Percentiles rank a stretch among this genome's conserved stretches.
Evolutionary conservation across 2,888 invertebrate species (phyloP).

Genomic region (Thereva nobilitata): DNA sequence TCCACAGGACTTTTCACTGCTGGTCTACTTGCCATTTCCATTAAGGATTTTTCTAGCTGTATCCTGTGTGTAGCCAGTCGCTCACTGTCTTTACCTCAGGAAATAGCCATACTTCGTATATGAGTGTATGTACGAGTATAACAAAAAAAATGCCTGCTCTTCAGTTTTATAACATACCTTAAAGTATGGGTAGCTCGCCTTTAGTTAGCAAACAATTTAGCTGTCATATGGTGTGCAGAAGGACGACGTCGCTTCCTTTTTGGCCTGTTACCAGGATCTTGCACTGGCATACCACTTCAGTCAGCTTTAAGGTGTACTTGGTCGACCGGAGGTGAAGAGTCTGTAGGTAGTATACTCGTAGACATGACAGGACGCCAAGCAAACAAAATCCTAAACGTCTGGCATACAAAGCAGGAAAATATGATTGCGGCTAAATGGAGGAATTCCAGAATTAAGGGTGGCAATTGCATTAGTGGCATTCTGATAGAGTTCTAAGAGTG

Average conservation of each 20-base stretch:
- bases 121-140: neutral
- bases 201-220: constrained; percentile 30
- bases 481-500: neutral
- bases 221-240: constrained; percentile 28
- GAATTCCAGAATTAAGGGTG: constrained; percentile 17
- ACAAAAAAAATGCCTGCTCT: too few species aligned
- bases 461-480: constrained; percentile 26
- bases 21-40: constrained; percentile 13
- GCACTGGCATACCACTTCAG: neutral
- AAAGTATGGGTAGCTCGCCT: neutral
- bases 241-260: constrained; percentile 24
- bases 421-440: constrained; percentile 30
- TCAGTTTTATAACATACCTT: too few species aligned
- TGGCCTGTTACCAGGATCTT: constrained; percentile 13
- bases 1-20: constrained; percentile 3
- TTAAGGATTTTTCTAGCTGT: constrained; percentile 4
- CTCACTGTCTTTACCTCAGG: neutral
- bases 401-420: constrained; percentile 28
- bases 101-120: constrained; percentile 11
- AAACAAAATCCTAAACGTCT: constrained; percentile 28
- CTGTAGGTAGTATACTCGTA: neutral
- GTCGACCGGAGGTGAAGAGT: constrained; percentile 4
- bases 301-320: neutral
- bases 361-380: constrained; percentile 24
- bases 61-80: constrained; percentile 5